Percentiles rank a stretch among this genome's conserved stretches.
phyloP scores from a whole-genome alignment of 2,888 invertebrate genomes.

The Drosophila birchii region DNA sequence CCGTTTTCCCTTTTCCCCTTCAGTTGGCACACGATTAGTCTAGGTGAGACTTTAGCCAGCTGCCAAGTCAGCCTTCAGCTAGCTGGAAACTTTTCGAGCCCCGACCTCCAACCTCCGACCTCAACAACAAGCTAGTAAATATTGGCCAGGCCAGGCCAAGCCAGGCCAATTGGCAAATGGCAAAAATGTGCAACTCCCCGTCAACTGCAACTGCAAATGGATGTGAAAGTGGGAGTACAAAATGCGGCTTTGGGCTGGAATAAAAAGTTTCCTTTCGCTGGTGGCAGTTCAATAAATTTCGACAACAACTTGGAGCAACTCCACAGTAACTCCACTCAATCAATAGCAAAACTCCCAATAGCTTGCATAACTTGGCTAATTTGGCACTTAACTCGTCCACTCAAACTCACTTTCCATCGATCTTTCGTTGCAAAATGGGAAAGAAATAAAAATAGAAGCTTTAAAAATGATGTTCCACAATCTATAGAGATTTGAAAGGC shows the following conservation, averaged over 20 bases:
- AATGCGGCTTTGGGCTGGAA: constrained; percentile 21
- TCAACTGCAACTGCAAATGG: constrained; percentile 60
- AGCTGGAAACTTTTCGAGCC: constrained; percentile 29
- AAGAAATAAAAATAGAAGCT: neutral
- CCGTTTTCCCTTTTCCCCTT: constrained; percentile 39
- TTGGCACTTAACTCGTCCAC: constrained; percentile 39
- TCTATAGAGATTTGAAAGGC: neutral
- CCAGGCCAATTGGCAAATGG: constrained; percentile 43
- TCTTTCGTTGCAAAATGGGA: neutral
- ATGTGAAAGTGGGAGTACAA: constrained; percentile 12
- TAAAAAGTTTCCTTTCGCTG: constrained; percentile 53
- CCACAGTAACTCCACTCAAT: constrained; percentile 38
- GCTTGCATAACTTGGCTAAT: constrained; percentile 39
- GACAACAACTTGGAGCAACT: constrained; percentile 61
- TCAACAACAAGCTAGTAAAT: constrained; percentile 75
- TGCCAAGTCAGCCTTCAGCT: constrained; percentile 41
- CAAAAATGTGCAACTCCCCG: constrained; percentile 41
- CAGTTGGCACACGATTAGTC: constrained; percentile 69
- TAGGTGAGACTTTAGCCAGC: constrained; percentile 47
- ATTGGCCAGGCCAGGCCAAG: constrained; percentile 63
- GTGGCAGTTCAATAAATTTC: constrained; percentile 69
- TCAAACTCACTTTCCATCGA: constrained; percentile 46
- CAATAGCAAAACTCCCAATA: constrained; percentile 21
- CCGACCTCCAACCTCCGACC: constrained; percentile 10
- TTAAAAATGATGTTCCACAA: neutral